These are phyloP conservation scores for Campylomormyrus numenius DNA, from an alignment of 2,113 vertebrate genomes.

Conservation along the genomic window DNA sequence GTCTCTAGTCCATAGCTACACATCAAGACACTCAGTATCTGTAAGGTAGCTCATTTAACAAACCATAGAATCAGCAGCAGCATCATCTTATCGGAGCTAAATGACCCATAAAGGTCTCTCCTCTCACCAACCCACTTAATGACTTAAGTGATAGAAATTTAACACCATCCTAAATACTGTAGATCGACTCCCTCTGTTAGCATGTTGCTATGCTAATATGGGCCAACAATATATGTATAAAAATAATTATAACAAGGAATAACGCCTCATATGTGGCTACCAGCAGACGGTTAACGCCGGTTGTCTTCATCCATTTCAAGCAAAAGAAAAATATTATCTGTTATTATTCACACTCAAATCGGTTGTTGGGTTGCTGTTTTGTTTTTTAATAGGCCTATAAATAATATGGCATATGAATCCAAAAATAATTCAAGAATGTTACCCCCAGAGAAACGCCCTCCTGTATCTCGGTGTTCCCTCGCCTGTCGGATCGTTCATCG, in stretches of 20 bases:
- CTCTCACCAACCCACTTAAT: neutral
- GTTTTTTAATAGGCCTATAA: neutral
- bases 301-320: neutral
- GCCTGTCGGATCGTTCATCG: neutral
- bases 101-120: neutral
- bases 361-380: neutral
- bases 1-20: neutral
- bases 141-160: neutral
- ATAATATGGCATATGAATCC: neutral
- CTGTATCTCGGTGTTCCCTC: neutral
- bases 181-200: neutral
- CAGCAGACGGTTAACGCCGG: neutral
- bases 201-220: neutral
- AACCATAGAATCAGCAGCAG: neutral
- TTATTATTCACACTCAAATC: neutral
- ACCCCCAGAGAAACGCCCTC: neutral
- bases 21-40: neutral
- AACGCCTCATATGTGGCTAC: neutral
- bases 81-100: neutral
- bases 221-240: neutral
- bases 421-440: neutral
- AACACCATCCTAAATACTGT: neutral
- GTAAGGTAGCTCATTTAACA: neutral
- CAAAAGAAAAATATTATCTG: neutral
- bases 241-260: neutral